These are phyloP conservation scores for Drosophila mettleri DNA, from an alignment of 2,888 invertebrate genomes.

Conservation along the genomic window DNA sequence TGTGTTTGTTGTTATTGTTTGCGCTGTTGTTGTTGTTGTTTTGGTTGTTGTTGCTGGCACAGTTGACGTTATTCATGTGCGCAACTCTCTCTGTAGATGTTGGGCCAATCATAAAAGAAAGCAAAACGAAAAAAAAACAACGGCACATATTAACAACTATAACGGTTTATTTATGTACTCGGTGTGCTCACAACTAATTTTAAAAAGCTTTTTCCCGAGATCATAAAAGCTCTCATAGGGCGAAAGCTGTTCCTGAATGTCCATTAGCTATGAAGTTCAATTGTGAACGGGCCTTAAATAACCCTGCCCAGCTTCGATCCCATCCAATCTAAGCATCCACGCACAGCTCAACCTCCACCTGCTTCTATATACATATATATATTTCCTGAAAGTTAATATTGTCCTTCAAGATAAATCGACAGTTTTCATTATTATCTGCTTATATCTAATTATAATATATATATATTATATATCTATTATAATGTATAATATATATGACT, in stretches of 20 bases:
- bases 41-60: slow-evolving; percentile 40
- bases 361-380: not conserved
- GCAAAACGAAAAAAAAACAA: slow-evolving; percentile 7
- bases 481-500: not conserved
- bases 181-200: slow-evolving; percentile 35
- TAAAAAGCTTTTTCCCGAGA: slow-evolving; percentile 37
- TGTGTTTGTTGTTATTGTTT: slow-evolving; percentile 34
- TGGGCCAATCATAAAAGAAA: slow-evolving; percentile 58
- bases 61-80: slow-evolving; percentile 74
- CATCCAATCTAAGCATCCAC: not conserved
- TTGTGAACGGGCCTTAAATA: too few relatives aligned
- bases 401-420: too few relatives aligned
- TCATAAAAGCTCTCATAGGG: slow-evolving; percentile 54
- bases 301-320: too few relatives aligned
- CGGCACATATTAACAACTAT: slow-evolving; percentile 34
- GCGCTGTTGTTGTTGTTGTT: slow-evolving; percentile 25
- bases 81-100: slow-evolving; percentile 59
- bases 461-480: too few relatives aligned
- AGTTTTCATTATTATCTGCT: not conserved
- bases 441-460: not conserved
- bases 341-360: not conserved
- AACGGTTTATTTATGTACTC: slow-evolving; percentile 70
- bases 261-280: not conserved
- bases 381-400: too few relatives aligned
- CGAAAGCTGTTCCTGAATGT: slow-evolving; percentile 26